These are phyloP conservation scores for Gracilinanus agilis DNA, from an alignment of 2,113 vertebrate genomes.

Conservation along the genomic window DNA sequence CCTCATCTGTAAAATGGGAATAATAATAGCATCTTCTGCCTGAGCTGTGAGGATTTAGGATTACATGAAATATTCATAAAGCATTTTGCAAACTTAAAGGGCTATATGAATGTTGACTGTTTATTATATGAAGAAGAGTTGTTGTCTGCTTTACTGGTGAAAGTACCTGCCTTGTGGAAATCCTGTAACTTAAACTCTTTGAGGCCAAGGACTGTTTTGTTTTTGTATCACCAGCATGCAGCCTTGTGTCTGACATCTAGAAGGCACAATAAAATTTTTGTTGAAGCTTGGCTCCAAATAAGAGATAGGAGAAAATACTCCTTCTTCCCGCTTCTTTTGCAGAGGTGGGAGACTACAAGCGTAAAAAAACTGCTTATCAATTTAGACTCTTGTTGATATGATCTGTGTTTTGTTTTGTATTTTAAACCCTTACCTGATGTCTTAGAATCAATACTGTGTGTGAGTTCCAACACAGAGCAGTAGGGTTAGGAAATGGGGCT, in stretches of 20 bases:
- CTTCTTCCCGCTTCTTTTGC: background rate
- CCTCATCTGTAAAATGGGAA: background rate
- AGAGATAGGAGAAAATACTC: background rate
- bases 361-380: background rate
- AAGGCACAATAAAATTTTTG: background rate
- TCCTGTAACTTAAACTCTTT: background rate
- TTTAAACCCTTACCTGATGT: too few species aligned
- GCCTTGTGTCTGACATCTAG: background rate
- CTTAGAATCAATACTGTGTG: too few species aligned
- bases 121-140: background rate
- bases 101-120: background rate
- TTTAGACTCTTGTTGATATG: background rate
- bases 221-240: background rate
- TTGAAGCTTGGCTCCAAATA: background rate
- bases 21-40: background rate
- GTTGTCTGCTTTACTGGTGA: background rate
- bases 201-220: background rate
- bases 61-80: background rate
- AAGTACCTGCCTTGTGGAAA: background rate
- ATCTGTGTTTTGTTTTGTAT: background rate
- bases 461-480: too few species aligned
- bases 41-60: background rate
- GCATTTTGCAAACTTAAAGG: background rate
- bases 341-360: accelerated
- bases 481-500: too few species aligned